phyloP scores from a whole-genome alignment of 2,888 invertebrate genomes.

The Homarus gammarus region DNA sequence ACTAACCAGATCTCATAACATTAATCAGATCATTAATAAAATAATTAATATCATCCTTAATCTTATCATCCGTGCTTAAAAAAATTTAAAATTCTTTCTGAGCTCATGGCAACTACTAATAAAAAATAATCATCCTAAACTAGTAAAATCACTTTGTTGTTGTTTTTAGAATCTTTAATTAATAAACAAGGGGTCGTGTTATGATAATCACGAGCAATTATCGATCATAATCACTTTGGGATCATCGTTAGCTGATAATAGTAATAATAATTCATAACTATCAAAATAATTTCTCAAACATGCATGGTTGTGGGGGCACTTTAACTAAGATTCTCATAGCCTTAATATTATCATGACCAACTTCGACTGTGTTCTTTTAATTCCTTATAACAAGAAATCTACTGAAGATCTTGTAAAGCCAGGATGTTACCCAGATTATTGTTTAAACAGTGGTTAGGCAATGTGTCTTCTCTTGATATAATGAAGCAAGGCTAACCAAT shows the following conservation, averaged over 20 bases:
- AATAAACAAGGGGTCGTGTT: neutral
- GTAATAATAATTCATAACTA: neutral
- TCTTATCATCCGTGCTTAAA: slow-evolving; percentile 7
- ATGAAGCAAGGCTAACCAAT: neutral
- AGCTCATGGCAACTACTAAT: neutral
- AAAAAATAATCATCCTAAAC: neutral
- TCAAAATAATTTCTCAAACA: neutral
- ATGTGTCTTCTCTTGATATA: neutral
- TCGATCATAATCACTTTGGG: neutral
- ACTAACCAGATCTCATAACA: slow-evolving; percentile 4
- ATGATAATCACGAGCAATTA: neutral
- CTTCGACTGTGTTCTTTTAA: neutral
- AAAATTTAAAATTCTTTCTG: neutral
- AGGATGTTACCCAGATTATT: neutral
- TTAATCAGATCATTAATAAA: neutral
- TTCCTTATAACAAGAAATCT: neutral
- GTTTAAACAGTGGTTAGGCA: neutral
- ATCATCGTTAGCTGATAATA: neutral
- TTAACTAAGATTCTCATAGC: neutral
- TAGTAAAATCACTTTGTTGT: too few species aligned
- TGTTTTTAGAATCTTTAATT: slow-evolving; percentile 10
- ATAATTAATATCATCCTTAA: neutral
- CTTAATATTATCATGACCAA: neutral
- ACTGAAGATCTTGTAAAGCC: neutral
- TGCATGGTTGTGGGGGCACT: neutral